phyloP scores from a whole-genome alignment of 2,797 vertebrate genomes.

The Bradypus variegatus region DNA sequence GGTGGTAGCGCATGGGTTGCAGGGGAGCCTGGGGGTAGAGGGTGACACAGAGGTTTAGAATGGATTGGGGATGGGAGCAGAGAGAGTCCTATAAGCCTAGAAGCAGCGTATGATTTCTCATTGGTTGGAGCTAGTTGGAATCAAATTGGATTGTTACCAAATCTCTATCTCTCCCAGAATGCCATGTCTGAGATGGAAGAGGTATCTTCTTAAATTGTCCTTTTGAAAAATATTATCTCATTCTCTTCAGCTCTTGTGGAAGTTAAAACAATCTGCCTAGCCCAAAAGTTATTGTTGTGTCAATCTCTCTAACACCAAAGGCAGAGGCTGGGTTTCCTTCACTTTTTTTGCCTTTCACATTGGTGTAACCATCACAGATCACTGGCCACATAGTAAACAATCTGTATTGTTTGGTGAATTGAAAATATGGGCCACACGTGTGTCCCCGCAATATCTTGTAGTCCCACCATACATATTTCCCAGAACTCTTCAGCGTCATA shows the following conservation, averaged over 20 bases:
- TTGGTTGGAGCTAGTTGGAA: not conserved
- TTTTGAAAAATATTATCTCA: conserved; percentile 2
- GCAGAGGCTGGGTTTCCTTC: not conserved
- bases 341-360: not conserved
- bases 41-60: not conserved
- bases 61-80: not conserved
- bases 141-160: not conserved
- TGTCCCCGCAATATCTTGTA: too few relatives aligned
- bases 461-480: not conserved
- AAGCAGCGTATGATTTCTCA: not conserved
- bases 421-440: not conserved
- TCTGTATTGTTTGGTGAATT: not conserved
- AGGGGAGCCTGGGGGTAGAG: conserved; percentile 43
- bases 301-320: not conserved
- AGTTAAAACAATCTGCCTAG: not conserved
- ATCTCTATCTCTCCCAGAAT: not conserved
- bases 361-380: not conserved
- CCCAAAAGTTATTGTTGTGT: not conserved
- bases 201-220: not conserved
- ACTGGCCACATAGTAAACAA: not conserved
- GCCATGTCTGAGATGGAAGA: not conserved
- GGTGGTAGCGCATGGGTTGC: conserved; percentile 65
- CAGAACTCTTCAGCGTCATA: not conserved
- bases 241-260: not conserved
- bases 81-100: not conserved